Base-by-base conservation (phyloP, 2,113 vertebrate species). In the Podarcis cretensis region DNA sequence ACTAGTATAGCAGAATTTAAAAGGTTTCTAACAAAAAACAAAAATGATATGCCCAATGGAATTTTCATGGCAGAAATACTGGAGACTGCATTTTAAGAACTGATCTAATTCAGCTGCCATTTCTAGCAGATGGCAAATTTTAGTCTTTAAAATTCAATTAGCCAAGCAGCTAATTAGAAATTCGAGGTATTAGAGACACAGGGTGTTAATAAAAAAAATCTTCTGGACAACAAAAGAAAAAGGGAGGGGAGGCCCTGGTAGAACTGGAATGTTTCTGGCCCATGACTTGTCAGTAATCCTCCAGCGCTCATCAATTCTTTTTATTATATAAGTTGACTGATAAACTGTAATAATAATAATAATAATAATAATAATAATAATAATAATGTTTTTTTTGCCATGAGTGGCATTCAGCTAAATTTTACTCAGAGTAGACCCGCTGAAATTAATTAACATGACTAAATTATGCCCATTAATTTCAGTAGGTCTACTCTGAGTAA, bases 111-210 rank as follows among this genome's bases (percentile, higher is more conserved):
- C 4, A 12, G 69, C 59, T 83, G 91, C 89, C 59, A 32, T 89
- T 94, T 96, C 90, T 57, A 94, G 86, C 92, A 97, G 91, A 94
- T 93, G 90, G 89, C 43, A 94, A 87, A 92, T 90, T 94, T 91
- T 91, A 91, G 94, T 94, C 78, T 93, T 96, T 84, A 92, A 85
- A 93, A 94, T 94, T 92, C 80, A 94, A 25, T 94, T 92, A 90
- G 48, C 54, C 32, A 86, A 89, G 77, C 81, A 94, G 65, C 86
- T 94, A 89, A 94, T 93, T 86, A 87, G 78, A 94, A 89, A 76
- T 89, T 75, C 87, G 87, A 87, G 87, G 86, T 93, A 91, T 88
- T 93, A 73, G 30, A 87, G 88, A 25, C n/a, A 69, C 0, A 48
- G 5, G 35, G 6, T 25, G 32, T 91, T 90, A 71, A 85, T 2